Conservation (phyloP, 2,888 invertebrate species). For the Pasiphila rectangulata region DNA sequence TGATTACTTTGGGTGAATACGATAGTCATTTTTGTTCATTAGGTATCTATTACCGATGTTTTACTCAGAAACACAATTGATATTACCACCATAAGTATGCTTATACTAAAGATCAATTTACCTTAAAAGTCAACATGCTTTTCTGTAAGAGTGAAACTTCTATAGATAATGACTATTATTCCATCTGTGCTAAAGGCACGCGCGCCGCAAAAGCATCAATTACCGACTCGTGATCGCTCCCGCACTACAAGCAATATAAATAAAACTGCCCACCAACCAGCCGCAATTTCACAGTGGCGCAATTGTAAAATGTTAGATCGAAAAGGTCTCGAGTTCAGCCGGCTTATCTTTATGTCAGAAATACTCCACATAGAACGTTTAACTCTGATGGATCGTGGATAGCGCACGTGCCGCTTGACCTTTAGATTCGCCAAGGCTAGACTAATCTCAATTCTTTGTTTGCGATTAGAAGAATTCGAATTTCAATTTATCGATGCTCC, state of each 20-base stretch:
- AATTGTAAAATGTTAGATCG: conserved; percentile 75
- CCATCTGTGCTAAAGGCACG: conserved; percentile 44
- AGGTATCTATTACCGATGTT: too few species aligned
- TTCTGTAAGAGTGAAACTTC: conserved; percentile 10
- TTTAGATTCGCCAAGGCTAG: conserved; percentile 44
- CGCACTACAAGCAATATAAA: conserved; percentile 76
- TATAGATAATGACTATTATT: background rate
- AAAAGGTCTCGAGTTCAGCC: conserved; percentile 73
- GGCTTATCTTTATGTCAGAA: conserved; percentile 67
- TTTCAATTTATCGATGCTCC: conserved; percentile 45
- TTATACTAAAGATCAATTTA: background rate
- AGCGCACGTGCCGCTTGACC: conserved; percentile 55
- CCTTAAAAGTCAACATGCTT: background rate
- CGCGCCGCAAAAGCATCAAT: conserved; percentile 73
- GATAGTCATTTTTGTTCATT: too few species aligned
- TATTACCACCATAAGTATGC: too few species aligned
- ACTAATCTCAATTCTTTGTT: conserved; percentile 37
- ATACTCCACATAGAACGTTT: conserved; percentile 54
- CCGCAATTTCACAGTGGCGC: conserved; percentile 70
- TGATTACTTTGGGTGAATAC: too few species aligned
- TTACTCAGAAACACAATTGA: too few species aligned
- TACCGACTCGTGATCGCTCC: conserved; percentile 78
- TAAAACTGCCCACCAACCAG: conserved; percentile 65
- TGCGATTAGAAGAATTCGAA: conserved; percentile 30
- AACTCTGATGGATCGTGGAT: conserved; percentile 41